phyloP scores from a whole-genome alignment of 2,113 vertebrate species.

The Sula dactylatra region DNA sequence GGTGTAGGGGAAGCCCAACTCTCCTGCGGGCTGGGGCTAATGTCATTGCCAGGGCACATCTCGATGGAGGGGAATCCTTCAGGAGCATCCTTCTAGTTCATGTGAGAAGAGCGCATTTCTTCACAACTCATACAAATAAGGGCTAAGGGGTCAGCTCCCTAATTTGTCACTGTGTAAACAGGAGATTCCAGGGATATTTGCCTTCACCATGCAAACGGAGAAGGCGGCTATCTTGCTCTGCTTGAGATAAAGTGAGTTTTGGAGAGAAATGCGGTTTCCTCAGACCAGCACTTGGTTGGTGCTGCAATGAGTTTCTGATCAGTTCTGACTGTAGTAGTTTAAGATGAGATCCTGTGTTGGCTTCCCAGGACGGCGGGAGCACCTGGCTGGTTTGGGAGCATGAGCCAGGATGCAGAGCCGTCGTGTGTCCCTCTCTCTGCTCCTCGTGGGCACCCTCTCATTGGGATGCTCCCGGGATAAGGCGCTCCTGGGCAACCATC shows the following conservation, averaged over 20 bases:
- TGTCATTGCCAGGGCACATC: neutral
- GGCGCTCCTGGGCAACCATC: neutral
- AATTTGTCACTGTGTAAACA: neutral
- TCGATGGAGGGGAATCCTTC: neutral
- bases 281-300: neutral
- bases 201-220: neutral
- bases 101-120: neutral
- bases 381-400: neutral
- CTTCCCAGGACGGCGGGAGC: fast-evolving
- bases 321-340: neutral
- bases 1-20: neutral
- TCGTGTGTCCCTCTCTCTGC: fast-evolving
- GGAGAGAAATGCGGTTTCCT: neutral
- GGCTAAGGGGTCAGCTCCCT: neutral
- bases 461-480: neutral
- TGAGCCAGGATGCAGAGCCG: neutral
- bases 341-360: fast-evolving
- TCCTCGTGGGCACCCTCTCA: neutral
- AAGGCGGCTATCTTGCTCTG: neutral
- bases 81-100: neutral
- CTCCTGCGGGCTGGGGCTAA: neutral
- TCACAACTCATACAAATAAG: neutral
- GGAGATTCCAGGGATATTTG: neutral
- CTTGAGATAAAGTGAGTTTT: neutral
- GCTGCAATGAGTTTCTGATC: neutral